A percentile compares a stretch with the other conserved stretches of the same genome.
Conservation (phyloP, 2,797 vertebrate genomes). For the Triplophysa bombifrons region DNA sequence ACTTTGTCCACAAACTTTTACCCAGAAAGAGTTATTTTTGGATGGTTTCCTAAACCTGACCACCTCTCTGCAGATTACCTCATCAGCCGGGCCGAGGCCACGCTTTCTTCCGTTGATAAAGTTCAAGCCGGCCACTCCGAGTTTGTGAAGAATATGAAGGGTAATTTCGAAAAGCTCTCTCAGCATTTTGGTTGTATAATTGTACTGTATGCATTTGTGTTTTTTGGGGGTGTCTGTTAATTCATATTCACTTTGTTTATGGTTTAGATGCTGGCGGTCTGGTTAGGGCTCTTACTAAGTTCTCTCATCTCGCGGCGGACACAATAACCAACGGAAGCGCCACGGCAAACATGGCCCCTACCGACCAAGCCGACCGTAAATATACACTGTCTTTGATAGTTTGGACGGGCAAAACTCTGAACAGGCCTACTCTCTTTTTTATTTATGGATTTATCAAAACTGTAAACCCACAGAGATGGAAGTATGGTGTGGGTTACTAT, state of each 20-base stretch:
- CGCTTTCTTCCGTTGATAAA: constrained; percentile 82
- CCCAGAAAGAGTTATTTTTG: neutral
- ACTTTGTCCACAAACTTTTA: neutral
- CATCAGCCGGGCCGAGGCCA: constrained; percentile 85
- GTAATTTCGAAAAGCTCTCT: constrained; percentile 66
- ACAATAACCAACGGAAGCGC: constrained; percentile 89
- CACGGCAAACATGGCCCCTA: constrained; percentile 91
- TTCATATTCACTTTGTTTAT: constrained; percentile 33
- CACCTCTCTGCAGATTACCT: constrained; percentile 84
- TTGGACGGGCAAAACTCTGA: too few relatives aligned
- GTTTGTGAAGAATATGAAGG: constrained; percentile 83
- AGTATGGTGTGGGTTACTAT: too few relatives aligned
- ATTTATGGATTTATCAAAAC: too few relatives aligned
- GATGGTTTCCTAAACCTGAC: neutral
- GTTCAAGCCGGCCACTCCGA: constrained; percentile 85
- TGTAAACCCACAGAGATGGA: too few relatives aligned
- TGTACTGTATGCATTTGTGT: neutral
- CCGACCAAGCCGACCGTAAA: constrained; percentile 88
- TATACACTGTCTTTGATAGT: constrained; percentile 22
- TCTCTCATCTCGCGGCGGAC: constrained; percentile 87
- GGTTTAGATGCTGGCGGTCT: constrained; percentile 83
- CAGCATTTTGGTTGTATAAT: neutral
- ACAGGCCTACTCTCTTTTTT: too few relatives aligned
- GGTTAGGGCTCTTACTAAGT: constrained; percentile 87
- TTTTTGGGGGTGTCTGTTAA: neutral